phyloP scores from a whole-genome alignment of 2,888 invertebrate genomes.

The Idaea straminata region DNA sequence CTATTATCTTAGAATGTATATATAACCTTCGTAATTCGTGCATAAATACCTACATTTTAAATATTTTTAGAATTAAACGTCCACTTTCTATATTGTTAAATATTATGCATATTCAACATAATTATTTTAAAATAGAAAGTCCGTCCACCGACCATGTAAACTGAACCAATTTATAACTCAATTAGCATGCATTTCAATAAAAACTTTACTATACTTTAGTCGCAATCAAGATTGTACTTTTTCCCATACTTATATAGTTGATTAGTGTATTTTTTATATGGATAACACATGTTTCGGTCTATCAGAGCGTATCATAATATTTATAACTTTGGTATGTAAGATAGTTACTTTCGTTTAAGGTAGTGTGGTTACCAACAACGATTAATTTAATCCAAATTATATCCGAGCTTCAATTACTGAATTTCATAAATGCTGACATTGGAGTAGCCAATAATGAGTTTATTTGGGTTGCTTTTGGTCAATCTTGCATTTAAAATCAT shows the following conservation, averaged over 20 bases:
- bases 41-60: not conserved
- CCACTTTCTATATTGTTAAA: not conserved
- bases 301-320: conserved; percentile 13
- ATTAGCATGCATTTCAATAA: not conserved
- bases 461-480: too few relatives aligned
- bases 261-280: conserved; percentile 3
- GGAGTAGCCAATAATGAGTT: too few relatives aligned
- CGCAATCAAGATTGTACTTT: not conserved
- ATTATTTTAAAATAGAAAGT: conserved; percentile 4
- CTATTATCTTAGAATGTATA: too few relatives aligned
- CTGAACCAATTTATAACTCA: not conserved
- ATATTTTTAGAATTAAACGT: not conserved
- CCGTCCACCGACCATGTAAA: conserved; percentile 4
- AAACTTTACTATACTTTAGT: not conserved
- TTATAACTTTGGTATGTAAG: conserved; percentile 5
- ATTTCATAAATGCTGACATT: too few relatives aligned
- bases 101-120: not conserved
- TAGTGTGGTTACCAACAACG: not conserved
- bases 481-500: too few relatives aligned
- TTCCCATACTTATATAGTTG: not conserved
- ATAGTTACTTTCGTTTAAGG: conserved; percentile 3
- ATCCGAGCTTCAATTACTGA: not conserved
- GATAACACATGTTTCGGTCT: conserved; percentile 15
- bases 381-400: not conserved
- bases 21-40: not conserved